Evolutionary conservation across 2,797 vertebrate genomes (phyloP).

Genomic region (Crocidura indochinensis): DNA sequence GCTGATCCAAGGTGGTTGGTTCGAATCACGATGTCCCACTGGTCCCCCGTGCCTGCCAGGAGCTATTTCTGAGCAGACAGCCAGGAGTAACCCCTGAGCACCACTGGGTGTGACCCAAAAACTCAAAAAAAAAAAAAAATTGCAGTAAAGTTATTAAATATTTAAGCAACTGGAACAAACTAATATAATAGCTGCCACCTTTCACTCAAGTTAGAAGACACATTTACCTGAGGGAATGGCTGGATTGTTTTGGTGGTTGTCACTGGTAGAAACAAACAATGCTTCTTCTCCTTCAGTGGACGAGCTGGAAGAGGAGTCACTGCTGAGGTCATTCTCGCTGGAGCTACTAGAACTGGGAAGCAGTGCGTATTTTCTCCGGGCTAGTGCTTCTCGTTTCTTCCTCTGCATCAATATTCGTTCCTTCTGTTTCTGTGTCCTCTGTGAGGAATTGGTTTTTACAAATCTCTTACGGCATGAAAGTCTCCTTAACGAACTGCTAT

Average conservation of each 20-base stretch:
- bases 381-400: constrained; percentile 97
- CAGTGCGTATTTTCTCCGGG: constrained; percentile 96
- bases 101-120: too few species aligned
- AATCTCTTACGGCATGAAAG: constrained; percentile 95
- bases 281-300: constrained; percentile 98
- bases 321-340: constrained; percentile 96
- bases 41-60: too few species aligned
- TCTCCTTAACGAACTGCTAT: constrained; percentile 91
- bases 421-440: constrained; percentile 97
- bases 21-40: too few species aligned
- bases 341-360: constrained; percentile 98
- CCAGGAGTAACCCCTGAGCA: too few species aligned
- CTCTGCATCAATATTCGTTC: constrained; percentile 97
- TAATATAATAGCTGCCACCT: not conserved
- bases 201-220: constrained; percentile 62
- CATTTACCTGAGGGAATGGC: constrained; percentile 95
- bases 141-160: constrained; percentile 48
- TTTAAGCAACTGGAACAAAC: not conserved
- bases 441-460: constrained; percentile 94
- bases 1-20: too few species aligned
- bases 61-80: too few species aligned
- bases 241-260: constrained; percentile 95
- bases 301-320: constrained; percentile 96
- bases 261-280: constrained; percentile 96
- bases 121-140: too few species aligned